Evolutionary conservation across 2,113 vertebrate species (phyloP), one percentile per base, ranked within the genome.

Genomic region (Lepisosteus osseus): DNA sequence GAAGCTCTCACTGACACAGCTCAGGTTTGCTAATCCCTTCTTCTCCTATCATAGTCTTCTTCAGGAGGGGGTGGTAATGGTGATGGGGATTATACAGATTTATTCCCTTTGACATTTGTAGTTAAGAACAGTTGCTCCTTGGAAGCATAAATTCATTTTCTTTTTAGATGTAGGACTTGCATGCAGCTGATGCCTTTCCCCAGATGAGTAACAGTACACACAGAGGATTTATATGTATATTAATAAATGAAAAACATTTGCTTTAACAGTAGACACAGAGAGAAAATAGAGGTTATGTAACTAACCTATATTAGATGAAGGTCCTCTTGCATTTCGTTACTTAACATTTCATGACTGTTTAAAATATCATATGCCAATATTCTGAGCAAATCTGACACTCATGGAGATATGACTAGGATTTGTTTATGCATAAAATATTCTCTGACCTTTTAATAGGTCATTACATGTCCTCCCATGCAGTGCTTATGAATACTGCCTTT

Each of bases 311-410:
- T 59, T 59, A 8, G 14, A 14, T 59, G 57, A 5, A 15, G 5
- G 4, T 59, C 57, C 14, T n/a, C 57, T 59, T n/a, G 57, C 57
- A n/a, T 59, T n/a, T 59, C 57, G 14, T 59, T 59, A n/a, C 12
- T 59, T 59, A 59, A 59, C 12, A 15, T 59, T 59, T n/a, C 6
- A 59, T 59, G 57, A 59, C 57, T 59, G 57, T 59, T 59, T 13
- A 4, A 59, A 59, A 59, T 59, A 59, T 59, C 57, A 59, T 13
- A 59, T 59, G 57, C 14, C 57, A 59, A 59, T 59, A 59, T 59
- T 59, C 57, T n/a, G 57, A 59, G n/a, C n/a, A 59, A 59, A 59
- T 11, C 57, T 59, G 57, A 59, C 57, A 59, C 57, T 59, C 57
- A 59, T 13, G 57, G 13, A 15, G 57, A n/a, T 59, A 4, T 59